These are phyloP conservation scores for Camponotus vicinus DNA, from an alignment of 1,140 invertebrate species.

Conservation along the genomic window DNA sequence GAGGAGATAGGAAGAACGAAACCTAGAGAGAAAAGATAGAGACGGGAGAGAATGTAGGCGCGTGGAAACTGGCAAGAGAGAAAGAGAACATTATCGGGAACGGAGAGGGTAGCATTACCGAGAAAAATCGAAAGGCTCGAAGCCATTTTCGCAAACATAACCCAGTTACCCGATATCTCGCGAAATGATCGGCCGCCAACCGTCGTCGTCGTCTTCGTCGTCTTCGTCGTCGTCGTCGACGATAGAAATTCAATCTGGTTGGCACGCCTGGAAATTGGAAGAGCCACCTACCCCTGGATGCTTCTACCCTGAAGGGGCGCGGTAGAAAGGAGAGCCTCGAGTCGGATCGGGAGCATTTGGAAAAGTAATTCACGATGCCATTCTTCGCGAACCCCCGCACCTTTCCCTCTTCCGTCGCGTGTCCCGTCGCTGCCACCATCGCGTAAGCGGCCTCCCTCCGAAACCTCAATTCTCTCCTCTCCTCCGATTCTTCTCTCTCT, in stretches of 20 bases:
- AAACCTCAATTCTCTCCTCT: conserved; percentile 59
- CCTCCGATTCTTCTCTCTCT: conserved; percentile 2
- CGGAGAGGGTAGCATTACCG: conserved; percentile 59
- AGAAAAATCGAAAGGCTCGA: conserved; percentile 71
- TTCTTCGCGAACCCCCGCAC: conserved; percentile 68
- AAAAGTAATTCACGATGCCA: conserved; percentile 77
- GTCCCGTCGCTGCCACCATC: not conserved
- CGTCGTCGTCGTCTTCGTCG: conserved; percentile 63
- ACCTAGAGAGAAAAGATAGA: not conserved
- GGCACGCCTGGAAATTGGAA: conserved; percentile 81
- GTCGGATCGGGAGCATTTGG: conserved; percentile 71
- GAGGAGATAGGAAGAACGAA: conserved; percentile 33
- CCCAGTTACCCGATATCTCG: conserved; percentile 78
- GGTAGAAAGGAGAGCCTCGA: conserved; percentile 55
- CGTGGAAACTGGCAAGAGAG: not conserved
- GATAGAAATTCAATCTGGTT: conserved; percentile 84
- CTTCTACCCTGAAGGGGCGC: conserved; percentile 70
- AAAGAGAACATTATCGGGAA: conserved; percentile 10
- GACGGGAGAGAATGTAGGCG: not conserved
- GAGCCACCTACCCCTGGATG: conserved; percentile 75
- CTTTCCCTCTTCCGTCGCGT: conserved; percentile 13
- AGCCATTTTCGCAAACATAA: conserved; percentile 78
- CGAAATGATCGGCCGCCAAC: conserved; percentile 78
- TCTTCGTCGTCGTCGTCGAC: conserved; percentile 65
- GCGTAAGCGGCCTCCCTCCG: conserved; percentile 54